Base-by-base conservation (phyloP, 2,113 vertebrate genomes). In the Upupa epops region DNA sequence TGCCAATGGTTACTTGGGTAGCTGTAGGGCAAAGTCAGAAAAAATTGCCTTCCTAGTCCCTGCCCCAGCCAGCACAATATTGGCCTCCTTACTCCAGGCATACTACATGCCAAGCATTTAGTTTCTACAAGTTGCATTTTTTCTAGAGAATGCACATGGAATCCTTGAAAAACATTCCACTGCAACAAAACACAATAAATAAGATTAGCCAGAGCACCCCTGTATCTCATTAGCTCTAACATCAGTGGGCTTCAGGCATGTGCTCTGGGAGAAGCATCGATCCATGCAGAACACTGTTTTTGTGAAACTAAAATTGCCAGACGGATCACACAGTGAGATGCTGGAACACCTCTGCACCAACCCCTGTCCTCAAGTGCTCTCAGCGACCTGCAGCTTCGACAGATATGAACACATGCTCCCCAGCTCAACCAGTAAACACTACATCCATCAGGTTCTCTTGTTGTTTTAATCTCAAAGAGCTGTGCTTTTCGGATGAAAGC, bases 401-500 rank as follows among this genome's bases (percentile, higher is more conserved):
- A 83, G 75, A 16, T 4, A 48, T 0, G 63, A 42, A 25, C 34
- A 63, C 4, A 52, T 0, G 1, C 24, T 22, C 49, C 29, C 13
- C 24, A 55, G 13, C 40, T 79, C 52, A 42, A 63, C 24, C 40
- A 48, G 49, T 51, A 80, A 72, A 83, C 36, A 48, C 29, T 22
- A 34, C 59, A 78, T 31, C 52, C 54, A 37, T 42, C 72, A 78
- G 34, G 17, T 84, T 83, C 45, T 58, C n/a, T 6, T 45, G 22
- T 13, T 82, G 34, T 68, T 96, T 82, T 80, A 42, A 86, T 40
- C 88, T 63, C 75, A 83, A 45, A 42, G 65, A 77, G 36, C 9
- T 3, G 3, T 3, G 59, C 3, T 63, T 74, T 59, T 40, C 28
- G 74, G 66, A 72, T 40, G 19, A 91, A 87, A 76, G 55, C 61